These are phyloP conservation scores for Taeniopygia guttata DNA, from an alignment of 2,797 vertebrate genomes.

Conservation along the genomic window DNA sequence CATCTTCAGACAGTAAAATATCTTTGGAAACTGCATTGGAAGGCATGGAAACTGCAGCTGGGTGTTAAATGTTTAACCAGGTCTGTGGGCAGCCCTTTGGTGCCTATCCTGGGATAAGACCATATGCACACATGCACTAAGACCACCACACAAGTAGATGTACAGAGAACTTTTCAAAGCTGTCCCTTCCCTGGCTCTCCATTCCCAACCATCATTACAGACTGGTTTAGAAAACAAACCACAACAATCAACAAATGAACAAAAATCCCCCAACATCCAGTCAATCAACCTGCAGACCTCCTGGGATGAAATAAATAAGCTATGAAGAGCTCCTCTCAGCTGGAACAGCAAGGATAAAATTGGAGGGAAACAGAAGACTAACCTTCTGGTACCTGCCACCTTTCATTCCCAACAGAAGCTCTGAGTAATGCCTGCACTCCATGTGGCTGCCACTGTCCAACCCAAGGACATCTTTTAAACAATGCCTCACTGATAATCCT, in stretches of 20 bases:
- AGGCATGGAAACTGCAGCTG: neutral
- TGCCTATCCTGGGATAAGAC: neutral
- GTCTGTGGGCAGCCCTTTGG: neutral
- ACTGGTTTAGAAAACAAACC: neutral
- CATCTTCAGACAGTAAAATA: neutral
- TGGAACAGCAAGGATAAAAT: neutral
- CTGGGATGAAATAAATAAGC: neutral
- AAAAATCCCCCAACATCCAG: neutral
- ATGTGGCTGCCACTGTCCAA: neutral
- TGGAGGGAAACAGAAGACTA: neutral
- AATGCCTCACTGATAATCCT: constrained; percentile 60
- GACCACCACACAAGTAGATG: neutral
- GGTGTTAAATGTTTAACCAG: neutral
- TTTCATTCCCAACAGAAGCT: neutral
- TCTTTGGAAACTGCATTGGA: neutral
- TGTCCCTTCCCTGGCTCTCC: neutral
- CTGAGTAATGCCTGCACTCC: neutral
- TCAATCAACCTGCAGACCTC: neutral
- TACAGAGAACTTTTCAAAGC: neutral
- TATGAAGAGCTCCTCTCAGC: neutral
- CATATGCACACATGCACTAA: neutral
- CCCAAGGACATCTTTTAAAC: constrained; percentile 39
- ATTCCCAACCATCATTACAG: neutral
- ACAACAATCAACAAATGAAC: neutral
- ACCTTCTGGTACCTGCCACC: neutral